Evolutionary conservation across 2,888 invertebrate genomes (phyloP).

Genomic region (Synanthedon formicaeformis): DNA sequence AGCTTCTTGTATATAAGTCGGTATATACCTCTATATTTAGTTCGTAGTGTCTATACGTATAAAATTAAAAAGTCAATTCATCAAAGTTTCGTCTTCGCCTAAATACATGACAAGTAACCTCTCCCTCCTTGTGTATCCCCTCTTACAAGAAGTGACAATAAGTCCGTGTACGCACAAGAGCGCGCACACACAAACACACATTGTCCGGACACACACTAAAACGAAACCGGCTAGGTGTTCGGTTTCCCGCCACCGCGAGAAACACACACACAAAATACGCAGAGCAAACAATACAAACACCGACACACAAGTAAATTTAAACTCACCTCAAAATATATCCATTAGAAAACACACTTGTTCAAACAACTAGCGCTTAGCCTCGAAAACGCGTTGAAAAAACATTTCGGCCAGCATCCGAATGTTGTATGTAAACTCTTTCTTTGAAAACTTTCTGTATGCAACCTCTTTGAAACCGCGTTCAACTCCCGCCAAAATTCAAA

Average conservation of each 20-base stretch:
- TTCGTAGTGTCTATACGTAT: slow-evolving; percentile 32
- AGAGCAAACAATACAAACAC: slow-evolving; percentile 69
- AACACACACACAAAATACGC: slow-evolving; percentile 64
- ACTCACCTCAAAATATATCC: slow-evolving; percentile 72
- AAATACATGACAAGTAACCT: slow-evolving; percentile 67
- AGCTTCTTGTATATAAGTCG: too few species aligned
- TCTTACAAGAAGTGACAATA: slow-evolving; percentile 47
- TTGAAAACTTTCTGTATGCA: slow-evolving; percentile 12
- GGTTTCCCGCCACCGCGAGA: slow-evolving; percentile 64
- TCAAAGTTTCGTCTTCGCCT: slow-evolving; percentile 63
- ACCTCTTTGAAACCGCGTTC: slow-evolving; percentile 15
- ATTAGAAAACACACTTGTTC: slow-evolving; percentile 72
- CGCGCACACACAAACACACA: slow-evolving; percentile 42
- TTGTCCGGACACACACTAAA: slow-evolving; percentile 58
- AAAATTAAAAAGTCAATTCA: slow-evolving; percentile 65
- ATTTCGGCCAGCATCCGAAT: slow-evolving; percentile 47
- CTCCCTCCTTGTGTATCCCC: slow-evolving; percentile 62
- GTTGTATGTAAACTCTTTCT: slow-evolving; percentile 53
- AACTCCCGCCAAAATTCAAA: slow-evolving; percentile 46
- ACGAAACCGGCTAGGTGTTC: slow-evolving; percentile 47
- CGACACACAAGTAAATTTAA: slow-evolving; percentile 69
- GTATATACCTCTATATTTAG: slow-evolving; percentile 3
- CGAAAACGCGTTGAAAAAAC: slow-evolving; percentile 71
- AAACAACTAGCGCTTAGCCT: slow-evolving; percentile 71
- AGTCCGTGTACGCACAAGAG: slow-evolving; percentile 31